Conservation (phyloP, 2,797 vertebrate genomes). For the Myiotriccus ornatus region DNA sequence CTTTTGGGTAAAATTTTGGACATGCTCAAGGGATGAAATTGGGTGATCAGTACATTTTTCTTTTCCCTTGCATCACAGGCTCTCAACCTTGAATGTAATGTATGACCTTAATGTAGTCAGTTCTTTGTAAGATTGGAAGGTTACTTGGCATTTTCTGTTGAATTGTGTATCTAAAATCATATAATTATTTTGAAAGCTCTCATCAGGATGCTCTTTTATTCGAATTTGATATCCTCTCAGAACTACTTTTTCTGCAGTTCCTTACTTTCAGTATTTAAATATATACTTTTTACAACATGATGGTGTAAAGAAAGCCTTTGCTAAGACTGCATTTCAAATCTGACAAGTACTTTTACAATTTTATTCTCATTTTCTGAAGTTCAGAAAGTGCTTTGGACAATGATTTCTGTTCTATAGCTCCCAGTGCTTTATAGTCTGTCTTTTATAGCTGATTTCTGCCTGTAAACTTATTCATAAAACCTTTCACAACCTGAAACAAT, state of each 20-base stretch:
- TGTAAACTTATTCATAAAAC: slow-evolving; percentile 64
- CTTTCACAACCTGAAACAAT: slow-evolving; percentile 44
- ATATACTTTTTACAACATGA: neutral
- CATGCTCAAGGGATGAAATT: neutral
- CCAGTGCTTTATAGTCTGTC: slow-evolving; percentile 45
- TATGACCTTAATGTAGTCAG: neutral
- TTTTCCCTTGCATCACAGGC: neutral
- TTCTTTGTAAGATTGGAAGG: neutral
- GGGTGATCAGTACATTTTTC: neutral
- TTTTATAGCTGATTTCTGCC: slow-evolving; percentile 54
- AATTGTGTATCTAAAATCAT: neutral
- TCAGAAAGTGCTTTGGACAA: slow-evolving; percentile 45
- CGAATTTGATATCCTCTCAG: neutral
- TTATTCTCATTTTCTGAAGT: slow-evolving; percentile 37
- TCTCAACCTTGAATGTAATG: neutral
- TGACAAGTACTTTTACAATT: slow-evolving; percentile 28
- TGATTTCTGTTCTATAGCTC: slow-evolving; percentile 48
- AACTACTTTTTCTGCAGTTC: neutral
- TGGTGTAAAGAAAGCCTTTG: neutral
- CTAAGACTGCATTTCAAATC: slow-evolving; percentile 29
- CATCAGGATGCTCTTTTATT: neutral
- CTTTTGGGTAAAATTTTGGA: neutral
- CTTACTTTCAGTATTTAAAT: slow-evolving; percentile 5
- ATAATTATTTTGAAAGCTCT: neutral
- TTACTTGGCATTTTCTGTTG: neutral